These are phyloP conservation scores for Zaprionus gabonicus DNA, from an alignment of 1,140 invertebrate species.

Conservation along the genomic window DNA sequence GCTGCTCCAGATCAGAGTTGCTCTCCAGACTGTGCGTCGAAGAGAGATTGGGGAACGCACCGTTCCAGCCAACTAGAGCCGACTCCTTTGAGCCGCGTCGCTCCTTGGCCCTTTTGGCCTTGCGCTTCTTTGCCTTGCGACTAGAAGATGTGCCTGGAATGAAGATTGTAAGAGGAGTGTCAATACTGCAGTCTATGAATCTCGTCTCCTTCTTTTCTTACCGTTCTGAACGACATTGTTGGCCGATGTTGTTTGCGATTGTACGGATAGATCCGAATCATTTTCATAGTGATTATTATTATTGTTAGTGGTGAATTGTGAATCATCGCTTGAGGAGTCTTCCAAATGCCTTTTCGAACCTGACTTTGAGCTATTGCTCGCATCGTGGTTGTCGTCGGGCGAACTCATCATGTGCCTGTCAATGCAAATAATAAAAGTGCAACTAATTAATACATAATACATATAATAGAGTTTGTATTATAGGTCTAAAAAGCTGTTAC, in stretches of 20 bases:
- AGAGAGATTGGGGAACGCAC: conserved; percentile 39
- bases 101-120: conserved; percentile 23
- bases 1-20: conserved; percentile 38
- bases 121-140: conserved; percentile 28
- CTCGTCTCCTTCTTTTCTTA: neutral
- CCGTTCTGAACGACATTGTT: neutral
- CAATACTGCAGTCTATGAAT: neutral
- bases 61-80: conserved; percentile 46
- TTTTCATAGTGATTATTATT: neutral
- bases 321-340: conserved; percentile 10
- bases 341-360: neutral
- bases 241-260: neutral
- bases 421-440: neutral
- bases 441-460: neutral
- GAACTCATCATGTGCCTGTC: conserved; percentile 36
- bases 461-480: neutral
- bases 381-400: conserved; percentile 30
- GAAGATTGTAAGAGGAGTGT: neutral
- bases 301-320: neutral
- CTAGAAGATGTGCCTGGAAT: neutral
- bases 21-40: conserved; percentile 30
- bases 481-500: no score
- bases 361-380: neutral
- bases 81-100: conserved; percentile 29
- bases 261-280: neutral